A percentile compares a stretch with the other conserved stretches of the same genome.
Evolutionary conservation across 2,797 vertebrate genomes (phyloP).

Genomic region (Lutjanus campechanus): DNA sequence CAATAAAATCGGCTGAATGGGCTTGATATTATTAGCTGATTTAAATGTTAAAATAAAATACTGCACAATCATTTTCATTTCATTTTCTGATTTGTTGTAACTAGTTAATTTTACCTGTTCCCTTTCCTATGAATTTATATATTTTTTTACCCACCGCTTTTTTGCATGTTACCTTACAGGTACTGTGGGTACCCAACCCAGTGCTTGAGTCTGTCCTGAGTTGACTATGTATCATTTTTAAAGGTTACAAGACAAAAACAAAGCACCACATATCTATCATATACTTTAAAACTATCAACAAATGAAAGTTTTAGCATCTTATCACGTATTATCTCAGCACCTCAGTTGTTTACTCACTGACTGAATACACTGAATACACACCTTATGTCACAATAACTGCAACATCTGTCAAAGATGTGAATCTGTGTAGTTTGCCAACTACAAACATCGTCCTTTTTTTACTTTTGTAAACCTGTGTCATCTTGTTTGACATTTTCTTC

Average conservation of each 20-base stretch:
- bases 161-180: no score
- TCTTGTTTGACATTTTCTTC: conserved; percentile 77
- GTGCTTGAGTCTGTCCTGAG: no score
- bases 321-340: background rate
- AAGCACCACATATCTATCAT: background rate
- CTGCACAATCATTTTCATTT: no score
- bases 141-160: no score
- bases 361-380: conserved; percentile 13
- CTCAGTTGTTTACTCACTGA: conserved; percentile 23
- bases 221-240: background rate
- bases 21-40: no score
- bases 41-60: no score
- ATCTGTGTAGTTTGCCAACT: conserved; percentile 27
- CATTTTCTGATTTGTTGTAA: no score
- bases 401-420: conserved; percentile 18
- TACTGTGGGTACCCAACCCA: no score
- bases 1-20: no score
- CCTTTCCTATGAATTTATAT: no score
- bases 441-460: conserved; percentile 23
- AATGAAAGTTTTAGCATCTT: background rate
- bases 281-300: background rate
- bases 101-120: no score
- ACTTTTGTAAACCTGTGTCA: conserved; percentile 64
- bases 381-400: conserved; percentile 11
- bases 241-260: background rate